Conservation (phyloP, 92 coral and sea anemone genomes). For the Phymanthus crucifer region DNA sequence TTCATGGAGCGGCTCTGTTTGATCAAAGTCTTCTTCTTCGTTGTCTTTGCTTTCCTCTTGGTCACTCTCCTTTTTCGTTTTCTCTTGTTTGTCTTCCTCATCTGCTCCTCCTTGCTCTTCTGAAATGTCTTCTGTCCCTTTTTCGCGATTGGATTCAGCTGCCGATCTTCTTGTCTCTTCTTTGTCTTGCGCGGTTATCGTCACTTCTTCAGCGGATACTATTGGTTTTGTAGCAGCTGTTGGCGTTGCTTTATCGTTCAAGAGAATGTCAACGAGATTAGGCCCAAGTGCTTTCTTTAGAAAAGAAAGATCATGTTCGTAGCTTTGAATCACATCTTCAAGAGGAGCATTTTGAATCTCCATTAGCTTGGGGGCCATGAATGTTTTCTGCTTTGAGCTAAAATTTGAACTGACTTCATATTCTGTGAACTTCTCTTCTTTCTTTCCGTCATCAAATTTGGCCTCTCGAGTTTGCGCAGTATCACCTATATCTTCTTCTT, state of each 20-base stretch:
- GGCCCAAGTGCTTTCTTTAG: constrained; percentile 43
- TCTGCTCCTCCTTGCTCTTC: background rate
- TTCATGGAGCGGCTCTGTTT: background rate
- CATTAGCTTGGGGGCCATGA: constrained; percentile 24
- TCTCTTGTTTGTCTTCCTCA: background rate
- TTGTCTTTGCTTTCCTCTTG: background rate
- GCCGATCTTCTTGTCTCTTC: background rate
- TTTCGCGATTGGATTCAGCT: background rate
- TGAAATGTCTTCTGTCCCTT: background rate
- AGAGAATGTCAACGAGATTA: constrained; percentile 15
- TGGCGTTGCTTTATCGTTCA: background rate
- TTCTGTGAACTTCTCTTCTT: no score
- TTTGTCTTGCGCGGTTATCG: background rate
- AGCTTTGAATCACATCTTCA: constrained; percentile 34
- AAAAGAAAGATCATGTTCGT: constrained; percentile 47
- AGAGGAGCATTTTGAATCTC: constrained; percentile 24
- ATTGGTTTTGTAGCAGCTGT: background rate
- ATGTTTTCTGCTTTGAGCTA: background rate
- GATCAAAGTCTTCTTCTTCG: background rate
- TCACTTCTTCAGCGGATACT: background rate
- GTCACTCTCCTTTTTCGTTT: background rate
- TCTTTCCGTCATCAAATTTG: no score
- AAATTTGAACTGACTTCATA: no score
- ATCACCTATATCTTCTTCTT: background rate
- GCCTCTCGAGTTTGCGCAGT: no score